Conservation (phyloP, 1,140 invertebrate species). For the Zaprionus capensis region DNA sequence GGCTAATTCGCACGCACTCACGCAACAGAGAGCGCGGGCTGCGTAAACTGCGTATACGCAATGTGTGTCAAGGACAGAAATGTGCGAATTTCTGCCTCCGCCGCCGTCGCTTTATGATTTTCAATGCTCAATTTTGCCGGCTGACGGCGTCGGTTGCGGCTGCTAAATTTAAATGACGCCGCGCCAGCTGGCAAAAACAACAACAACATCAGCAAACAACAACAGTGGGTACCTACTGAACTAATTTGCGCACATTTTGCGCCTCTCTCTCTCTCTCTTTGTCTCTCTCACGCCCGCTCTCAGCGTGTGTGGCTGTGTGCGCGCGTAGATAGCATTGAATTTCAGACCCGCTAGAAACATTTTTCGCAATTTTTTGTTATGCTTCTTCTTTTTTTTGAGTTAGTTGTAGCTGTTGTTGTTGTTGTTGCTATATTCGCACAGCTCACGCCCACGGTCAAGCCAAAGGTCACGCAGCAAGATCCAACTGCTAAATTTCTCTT, state of each 20-base stretch:
- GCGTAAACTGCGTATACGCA: constrained; percentile 80
- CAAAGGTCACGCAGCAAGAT: constrained; percentile 62
- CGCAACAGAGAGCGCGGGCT: constrained; percentile 45
- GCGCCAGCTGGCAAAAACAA: constrained; percentile 43
- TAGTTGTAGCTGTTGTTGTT: constrained; percentile 9
- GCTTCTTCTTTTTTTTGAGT: constrained; percentile 3
- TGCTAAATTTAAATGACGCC: constrained; percentile 74
- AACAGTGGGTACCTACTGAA: constrained; percentile 67
- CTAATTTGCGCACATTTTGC: constrained; percentile 59
- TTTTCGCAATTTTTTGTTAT: constrained; percentile 33
- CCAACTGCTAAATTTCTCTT: constrained; percentile 59
- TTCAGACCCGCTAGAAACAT: constrained; percentile 71
- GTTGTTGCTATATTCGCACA: constrained; percentile 56
- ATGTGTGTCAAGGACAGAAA: constrained; percentile 84
- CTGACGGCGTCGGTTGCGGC: constrained; percentile 20
- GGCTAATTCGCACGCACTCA: constrained; percentile 67
- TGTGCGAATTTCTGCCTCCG: constrained; percentile 73
- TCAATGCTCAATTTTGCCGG: constrained; percentile 65
- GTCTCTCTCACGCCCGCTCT: constrained; percentile 4
- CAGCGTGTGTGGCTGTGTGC: constrained; percentile 30
- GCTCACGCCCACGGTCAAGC: constrained; percentile 78
- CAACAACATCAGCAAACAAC: constrained; percentile 23
- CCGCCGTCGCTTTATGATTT: constrained; percentile 31
- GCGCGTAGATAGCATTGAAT: constrained; percentile 77
- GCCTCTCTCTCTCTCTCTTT: background rate